phyloP scores from a whole-genome alignment of 2,797 vertebrate species.

The Spinus pinus region DNA sequence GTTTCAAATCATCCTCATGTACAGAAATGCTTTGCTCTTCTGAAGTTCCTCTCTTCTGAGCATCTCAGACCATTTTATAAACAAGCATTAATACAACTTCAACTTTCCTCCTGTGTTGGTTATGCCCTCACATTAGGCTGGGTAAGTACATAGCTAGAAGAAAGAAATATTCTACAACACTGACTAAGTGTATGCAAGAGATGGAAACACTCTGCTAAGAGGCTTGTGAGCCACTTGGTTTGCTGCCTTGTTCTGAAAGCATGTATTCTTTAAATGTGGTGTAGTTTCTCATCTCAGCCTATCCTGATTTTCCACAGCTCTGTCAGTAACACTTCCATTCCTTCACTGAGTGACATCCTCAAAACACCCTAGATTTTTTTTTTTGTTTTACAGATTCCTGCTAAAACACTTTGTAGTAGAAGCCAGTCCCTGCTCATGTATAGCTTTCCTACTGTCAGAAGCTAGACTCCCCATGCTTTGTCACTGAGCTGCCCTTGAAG shows the following conservation, averaged over 20 bases:
- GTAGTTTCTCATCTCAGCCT: not conserved
- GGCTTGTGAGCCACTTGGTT: not conserved
- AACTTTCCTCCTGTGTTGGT: not conserved
- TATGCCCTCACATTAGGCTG: not conserved
- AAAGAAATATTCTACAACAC: not conserved
- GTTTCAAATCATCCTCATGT: not conserved
- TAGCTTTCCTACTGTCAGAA: not conserved
- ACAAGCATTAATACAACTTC: not conserved
- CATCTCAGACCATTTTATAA: not conserved
- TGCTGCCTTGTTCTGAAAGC: not conserved
- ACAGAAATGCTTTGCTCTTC: not conserved
- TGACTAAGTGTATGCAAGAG: not conserved
- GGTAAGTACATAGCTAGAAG: not conserved
- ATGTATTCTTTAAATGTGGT: not conserved
- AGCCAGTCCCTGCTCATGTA: not conserved
- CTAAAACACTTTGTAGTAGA: not conserved
- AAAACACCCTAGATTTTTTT: rapidly evolving
- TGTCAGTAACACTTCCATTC: not conserved
- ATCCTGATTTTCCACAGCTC: not conserved
- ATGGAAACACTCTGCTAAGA: not conserved
- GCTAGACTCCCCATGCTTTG: not conserved
- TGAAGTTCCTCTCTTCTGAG: not conserved
- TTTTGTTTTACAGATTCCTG: not conserved
- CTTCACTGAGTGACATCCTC: too few species aligned
- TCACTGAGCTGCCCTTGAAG: not conserved